Conservation (phyloP, 2,113 vertebrate genomes). For the Rhinoptilus africanus region DNA sequence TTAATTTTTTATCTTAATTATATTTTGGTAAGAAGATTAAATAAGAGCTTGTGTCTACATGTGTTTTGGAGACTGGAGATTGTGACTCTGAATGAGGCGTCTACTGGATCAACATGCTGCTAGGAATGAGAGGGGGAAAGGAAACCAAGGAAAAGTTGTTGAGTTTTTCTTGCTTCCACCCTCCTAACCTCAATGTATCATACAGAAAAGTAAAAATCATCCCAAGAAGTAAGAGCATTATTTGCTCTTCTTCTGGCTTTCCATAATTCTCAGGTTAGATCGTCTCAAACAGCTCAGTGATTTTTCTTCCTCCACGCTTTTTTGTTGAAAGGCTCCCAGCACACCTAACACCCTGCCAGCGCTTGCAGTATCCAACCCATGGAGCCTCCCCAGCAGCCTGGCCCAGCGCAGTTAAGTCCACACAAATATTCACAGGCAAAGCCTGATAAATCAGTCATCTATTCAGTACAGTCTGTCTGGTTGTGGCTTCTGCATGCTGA, state of each 20-base stretch:
- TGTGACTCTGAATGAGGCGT: not conserved
- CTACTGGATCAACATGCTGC: not conserved
- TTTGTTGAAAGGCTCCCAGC: not conserved
- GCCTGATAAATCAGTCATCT: not conserved
- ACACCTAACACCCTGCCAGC: not conserved
- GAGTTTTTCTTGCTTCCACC: not conserved
- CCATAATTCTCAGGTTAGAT: not conserved
- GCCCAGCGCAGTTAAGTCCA: not conserved
- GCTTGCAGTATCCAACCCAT: not conserved
- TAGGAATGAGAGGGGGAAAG: not conserved
- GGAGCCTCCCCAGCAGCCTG: not conserved
- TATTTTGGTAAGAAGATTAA: not conserved
- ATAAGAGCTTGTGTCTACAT: not conserved
- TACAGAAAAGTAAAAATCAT: not conserved
- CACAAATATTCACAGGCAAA: not conserved
- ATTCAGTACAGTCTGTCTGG: not conserved
- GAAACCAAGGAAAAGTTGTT: not conserved
- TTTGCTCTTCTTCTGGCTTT: not conserved
- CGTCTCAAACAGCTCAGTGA: slow-evolving; percentile 7
- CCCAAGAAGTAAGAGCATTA: not conserved
- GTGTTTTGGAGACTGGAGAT: not conserved
- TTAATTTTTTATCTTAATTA: not conserved
- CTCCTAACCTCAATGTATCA: not conserved
- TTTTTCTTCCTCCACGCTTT: not conserved
- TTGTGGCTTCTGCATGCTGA: not conserved